Evolutionary conservation across 2,113 vertebrate species (phyloP).

Genomic region (Barnardius zonarius): DNA sequence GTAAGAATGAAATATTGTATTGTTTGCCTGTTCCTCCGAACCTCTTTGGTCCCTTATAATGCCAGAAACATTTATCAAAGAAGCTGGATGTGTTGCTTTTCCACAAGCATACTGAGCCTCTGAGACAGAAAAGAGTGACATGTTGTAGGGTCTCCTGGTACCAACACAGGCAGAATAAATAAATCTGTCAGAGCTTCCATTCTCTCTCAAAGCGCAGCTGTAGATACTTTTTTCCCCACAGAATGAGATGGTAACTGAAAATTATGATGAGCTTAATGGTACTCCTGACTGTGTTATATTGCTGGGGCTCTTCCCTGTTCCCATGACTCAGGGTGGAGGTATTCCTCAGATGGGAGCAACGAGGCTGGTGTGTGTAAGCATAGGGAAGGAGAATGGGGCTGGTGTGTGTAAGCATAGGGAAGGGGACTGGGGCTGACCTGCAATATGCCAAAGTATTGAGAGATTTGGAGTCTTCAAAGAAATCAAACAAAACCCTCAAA

Average conservation of each 20-base stretch:
- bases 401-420: neutral
- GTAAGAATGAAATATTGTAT: neutral
- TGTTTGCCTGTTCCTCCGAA: neutral
- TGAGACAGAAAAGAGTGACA: neutral
- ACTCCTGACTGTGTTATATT: neutral
- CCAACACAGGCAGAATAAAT: neutral
- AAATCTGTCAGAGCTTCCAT: neutral
- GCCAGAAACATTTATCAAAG: neutral
- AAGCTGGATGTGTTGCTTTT: neutral
- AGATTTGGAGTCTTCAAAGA: neutral
- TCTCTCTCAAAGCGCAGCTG: neutral
- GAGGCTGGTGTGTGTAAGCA: neutral
- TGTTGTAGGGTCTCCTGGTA: neutral
- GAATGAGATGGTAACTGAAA: neutral
- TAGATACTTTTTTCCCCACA: neutral
- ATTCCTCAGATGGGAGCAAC: neutral
- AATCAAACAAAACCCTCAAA: neutral
- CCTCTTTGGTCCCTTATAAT: neutral
- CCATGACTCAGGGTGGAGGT: neutral
- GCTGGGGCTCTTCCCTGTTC: neutral
- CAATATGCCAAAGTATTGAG: neutral
- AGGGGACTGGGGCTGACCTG: neutral
- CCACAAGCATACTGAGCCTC: neutral
- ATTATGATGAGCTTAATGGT: neutral
- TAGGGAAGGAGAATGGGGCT: neutral